Evolutionary conservation across 2,113 vertebrate species (phyloP).

Genomic region (Cercopithecus mona): DNA sequence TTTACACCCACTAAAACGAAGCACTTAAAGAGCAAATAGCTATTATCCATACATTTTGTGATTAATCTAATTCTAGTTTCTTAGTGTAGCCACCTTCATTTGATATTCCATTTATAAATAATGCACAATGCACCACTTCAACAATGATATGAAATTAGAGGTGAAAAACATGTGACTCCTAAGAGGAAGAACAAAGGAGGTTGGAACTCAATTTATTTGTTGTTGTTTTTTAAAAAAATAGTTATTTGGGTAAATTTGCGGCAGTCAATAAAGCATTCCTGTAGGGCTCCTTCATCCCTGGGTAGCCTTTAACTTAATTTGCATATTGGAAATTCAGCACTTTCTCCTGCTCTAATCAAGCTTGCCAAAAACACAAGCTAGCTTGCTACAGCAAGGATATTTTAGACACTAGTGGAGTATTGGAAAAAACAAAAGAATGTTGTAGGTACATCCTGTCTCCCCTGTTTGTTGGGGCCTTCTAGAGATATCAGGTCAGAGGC

Average conservation of each 20-base stretch:
- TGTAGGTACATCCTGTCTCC: not conserved
- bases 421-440: not conserved
- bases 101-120: constrained; percentile 72
- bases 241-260: constrained; percentile 67
- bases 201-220: constrained; percentile 61
- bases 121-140: not conserved
- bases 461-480: not conserved
- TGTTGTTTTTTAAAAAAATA: not conserved
- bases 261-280: constrained; percentile 66
- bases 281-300: constrained; percentile 48
- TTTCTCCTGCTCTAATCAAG: constrained; percentile 73
- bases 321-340: constrained; percentile 76
- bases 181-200: constrained; percentile 55
- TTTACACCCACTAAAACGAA: constrained; percentile 39
- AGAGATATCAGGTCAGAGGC: not conserved
- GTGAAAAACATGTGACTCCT: constrained; percentile 38
- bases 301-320: constrained; percentile 72
- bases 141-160: constrained; percentile 62
- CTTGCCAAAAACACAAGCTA: constrained; percentile 24
- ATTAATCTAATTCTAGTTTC: constrained; percentile 63
- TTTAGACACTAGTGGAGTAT: not conserved
- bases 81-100: constrained; percentile 44
- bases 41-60: constrained; percentile 1
- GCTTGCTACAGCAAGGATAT: not conserved
- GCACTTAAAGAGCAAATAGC: constrained; percentile 41